Base-by-base conservation (phyloP, 1,140 invertebrate genomes). In the Oncopeltus fasciatus region DNA sequence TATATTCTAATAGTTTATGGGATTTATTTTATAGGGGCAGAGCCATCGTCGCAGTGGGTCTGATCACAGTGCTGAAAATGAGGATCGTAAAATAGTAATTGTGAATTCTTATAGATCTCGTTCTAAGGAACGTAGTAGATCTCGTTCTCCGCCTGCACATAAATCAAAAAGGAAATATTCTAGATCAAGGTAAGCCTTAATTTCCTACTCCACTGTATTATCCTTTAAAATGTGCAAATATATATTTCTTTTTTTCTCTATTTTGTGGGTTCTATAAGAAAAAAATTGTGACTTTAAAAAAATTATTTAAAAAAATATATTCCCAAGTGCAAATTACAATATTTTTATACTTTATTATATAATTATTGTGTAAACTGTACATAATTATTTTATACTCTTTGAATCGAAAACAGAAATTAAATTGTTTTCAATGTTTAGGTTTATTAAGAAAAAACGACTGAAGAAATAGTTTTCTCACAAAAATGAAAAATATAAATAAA, bases 401-500 rank as follows among this genome's bases (percentile, higher is more conserved):
- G 4, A 46, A 46, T 46, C 18, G 44, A 20, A 20, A 20, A 2
- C 44, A 46, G 18, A 46, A 11, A 46, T 46, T 46, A 46, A 46
- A 46, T 46, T 46, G 21, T 46, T 46, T 46, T 46, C 44, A 46
- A 46, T 46, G 44, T 46, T 46, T 46, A 46, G 44, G 44, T 46
- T 46, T 46, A 46, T 46, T 46, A 46, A 46, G 44, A 46, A 46
- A 46, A 46, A 46, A 46, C n/a, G n/a, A n/a, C n/a, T n/a, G n/a
- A n/a, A n/a, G n/a, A n/a, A n/a, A n/a, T n/a, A n/a, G n/a, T n/a
- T n/a, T n/a, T n/a, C n/a, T n/a, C n/a, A n/a, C n/a, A n/a, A n/a
- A n/a, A n/a, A n/a, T n/a, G n/a, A n/a, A n/a, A n/a, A n/a, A n/a
- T n/a, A n/a, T n/a, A n/a, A n/a, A n/a, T n/a, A n/a, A n/a, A n/a